phyloP scores from a whole-genome alignment of 2,888 invertebrate species.

The Drosophila hamatofila region DNA sequence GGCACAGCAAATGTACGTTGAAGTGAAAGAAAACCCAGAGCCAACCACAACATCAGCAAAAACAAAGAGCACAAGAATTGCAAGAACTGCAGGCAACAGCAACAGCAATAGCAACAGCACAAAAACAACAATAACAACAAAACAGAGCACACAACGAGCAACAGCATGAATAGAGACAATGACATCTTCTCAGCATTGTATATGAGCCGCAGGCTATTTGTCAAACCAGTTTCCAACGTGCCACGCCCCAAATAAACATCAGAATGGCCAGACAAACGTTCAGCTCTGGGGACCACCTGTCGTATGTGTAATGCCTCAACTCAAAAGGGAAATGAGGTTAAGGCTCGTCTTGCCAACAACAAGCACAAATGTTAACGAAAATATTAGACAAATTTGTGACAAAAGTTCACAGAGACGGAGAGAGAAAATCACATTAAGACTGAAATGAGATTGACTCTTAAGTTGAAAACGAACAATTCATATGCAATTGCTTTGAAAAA shows the following conservation, averaged over 20 bases:
- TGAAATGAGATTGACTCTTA: constrained; percentile 10
- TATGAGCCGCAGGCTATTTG: constrained; percentile 76
- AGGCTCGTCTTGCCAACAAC: constrained; percentile 25
- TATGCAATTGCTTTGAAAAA: background rate
- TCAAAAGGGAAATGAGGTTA: constrained; percentile 57
- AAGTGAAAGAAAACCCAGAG: constrained; percentile 26
- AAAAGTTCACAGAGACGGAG: background rate
- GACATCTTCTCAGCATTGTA: constrained; percentile 75
- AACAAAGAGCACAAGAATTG: constrained; percentile 39
- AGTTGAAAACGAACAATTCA: background rate
- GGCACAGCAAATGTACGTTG: constrained; percentile 41
- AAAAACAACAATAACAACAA: constrained; percentile 6
- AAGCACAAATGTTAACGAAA: constrained; percentile 9
- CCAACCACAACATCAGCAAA: constrained; percentile 62
- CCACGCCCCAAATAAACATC: constrained; percentile 44
- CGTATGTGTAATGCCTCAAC: constrained; percentile 42
- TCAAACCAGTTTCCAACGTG: constrained; percentile 66
- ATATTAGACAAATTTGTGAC: background rate
- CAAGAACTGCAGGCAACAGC: constrained; percentile 52
- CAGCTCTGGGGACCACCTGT: constrained; percentile 39
- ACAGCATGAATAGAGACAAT: constrained; percentile 73
- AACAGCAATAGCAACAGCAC: constrained; percentile 6
- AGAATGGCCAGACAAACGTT: constrained; percentile 22
- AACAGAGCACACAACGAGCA: constrained; percentile 35
- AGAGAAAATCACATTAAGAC: background rate